phyloP scores from a whole-genome alignment of 2,113 vertebrate species.

The Mandrillus leucophaeus region DNA sequence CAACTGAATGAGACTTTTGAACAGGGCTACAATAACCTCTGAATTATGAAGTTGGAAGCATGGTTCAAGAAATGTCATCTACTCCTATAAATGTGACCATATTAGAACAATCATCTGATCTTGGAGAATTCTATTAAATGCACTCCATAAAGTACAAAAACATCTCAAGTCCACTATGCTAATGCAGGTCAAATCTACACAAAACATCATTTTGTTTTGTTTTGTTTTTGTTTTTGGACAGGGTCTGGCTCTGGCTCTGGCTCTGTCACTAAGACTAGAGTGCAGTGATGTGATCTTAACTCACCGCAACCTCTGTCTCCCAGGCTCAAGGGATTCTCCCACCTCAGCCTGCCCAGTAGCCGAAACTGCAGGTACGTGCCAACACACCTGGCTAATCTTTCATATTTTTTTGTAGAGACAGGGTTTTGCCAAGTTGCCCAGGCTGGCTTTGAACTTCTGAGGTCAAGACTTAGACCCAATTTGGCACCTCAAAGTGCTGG shows the following conservation, averaged over 20 bases:
- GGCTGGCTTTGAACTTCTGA: background rate
- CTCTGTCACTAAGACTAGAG: background rate
- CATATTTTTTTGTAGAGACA: background rate
- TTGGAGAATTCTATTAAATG: background rate
- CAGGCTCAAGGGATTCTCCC: background rate
- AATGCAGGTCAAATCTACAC: background rate
- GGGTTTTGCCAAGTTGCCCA: background rate
- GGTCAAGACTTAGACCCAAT: no score
- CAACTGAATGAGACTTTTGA: background rate
- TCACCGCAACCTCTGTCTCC: background rate
- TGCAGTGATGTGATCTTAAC: background rate
- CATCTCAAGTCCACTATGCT: background rate
- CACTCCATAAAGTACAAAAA: background rate
- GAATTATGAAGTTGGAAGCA: background rate
- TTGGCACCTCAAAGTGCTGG: background rate
- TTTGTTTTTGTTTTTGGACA: background rate
- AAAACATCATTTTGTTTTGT: background rate
- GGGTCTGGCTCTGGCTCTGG: background rate
- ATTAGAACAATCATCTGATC: background rate
- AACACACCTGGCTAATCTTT: background rate
- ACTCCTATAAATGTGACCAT: background rate
- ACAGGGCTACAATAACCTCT: background rate
- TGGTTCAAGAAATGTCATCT: background rate
- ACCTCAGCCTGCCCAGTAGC: background rate
- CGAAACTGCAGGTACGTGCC: background rate